Conservation (phyloP, 2,888 invertebrate genomes). For the Desoria tigrina region DNA sequence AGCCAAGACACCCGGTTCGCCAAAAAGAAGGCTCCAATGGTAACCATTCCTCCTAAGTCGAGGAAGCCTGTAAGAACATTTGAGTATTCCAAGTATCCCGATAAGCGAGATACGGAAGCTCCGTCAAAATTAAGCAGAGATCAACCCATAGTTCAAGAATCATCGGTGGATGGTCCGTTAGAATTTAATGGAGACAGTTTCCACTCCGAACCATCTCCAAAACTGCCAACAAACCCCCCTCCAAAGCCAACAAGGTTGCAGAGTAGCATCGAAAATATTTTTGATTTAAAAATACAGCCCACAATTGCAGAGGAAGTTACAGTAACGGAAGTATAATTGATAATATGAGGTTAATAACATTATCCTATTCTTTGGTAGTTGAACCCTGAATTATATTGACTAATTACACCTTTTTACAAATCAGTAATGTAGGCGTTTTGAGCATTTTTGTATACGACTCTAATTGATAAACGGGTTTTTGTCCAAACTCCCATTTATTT, state of each 20-base stretch:
- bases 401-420: too few relatives aligned
- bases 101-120: not conserved
- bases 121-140: not conserved
- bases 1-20: constrained; percentile 2
- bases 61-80: constrained; percentile 13
- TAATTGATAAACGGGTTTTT: too few relatives aligned
- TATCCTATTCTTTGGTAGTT: too few relatives aligned
- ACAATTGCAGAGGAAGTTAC: constrained; percentile 2
- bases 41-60: not conserved
- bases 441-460: too few relatives aligned
- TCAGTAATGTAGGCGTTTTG: too few relatives aligned
- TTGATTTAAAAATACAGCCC: not conserved
- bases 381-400: too few relatives aligned
- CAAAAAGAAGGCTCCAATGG: constrained; percentile 23
- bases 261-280: constrained; percentile 16
- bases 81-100: constrained; percentile 5
- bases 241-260: constrained; percentile 13
- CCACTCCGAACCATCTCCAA: not conserved
- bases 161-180: not conserved
- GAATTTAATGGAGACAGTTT: not conserved
- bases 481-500: too few relatives aligned
- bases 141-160: not conserved
- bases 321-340: constrained; percentile 26
- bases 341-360: not conserved
- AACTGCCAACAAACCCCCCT: constrained; percentile 6